phyloP scores from a whole-genome alignment of 2,797 vertebrate genomes.

The Sebastes aleutianus region DNA sequence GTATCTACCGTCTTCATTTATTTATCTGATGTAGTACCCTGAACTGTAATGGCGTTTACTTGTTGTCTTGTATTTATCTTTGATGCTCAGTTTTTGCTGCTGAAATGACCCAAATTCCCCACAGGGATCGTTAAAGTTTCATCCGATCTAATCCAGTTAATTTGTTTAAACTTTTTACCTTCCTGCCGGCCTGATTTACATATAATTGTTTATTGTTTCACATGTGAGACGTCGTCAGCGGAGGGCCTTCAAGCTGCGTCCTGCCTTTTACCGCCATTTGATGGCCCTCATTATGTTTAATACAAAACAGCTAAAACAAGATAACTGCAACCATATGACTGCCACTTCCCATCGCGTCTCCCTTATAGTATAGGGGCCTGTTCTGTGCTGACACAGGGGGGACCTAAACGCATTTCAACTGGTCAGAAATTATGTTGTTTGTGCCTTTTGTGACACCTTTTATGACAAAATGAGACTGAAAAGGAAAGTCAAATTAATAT shows the following conservation, averaged over 20 bases:
- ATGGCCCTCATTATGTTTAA: slow-evolving; percentile 40
- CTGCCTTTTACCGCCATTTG: slow-evolving; percentile 26
- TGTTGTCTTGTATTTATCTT: background rate
- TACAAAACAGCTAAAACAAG: slow-evolving; percentile 46
- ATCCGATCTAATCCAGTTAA: slow-evolving; percentile 3
- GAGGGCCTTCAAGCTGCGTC: slow-evolving; percentile 19
- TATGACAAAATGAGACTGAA: background rate
- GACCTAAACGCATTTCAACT: background rate
- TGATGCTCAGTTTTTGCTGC: background rate
- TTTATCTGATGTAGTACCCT: background rate
- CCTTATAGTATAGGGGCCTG: background rate
- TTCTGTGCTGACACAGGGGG: background rate
- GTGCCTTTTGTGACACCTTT: background rate
- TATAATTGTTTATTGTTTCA: slow-evolving; percentile 29
- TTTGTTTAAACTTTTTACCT: slow-evolving; percentile 20
- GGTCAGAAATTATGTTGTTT: background rate
- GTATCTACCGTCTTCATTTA: background rate
- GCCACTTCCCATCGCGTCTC: slow-evolving; percentile 6
- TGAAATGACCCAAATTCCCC: background rate
- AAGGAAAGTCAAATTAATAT: background rate
- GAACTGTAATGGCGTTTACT: background rate
- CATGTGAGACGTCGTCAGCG: background rate
- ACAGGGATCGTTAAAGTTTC: background rate
- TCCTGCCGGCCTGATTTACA: slow-evolving; percentile 34
- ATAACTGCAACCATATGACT: slow-evolving; percentile 55